Evolutionary conservation across 2,113 vertebrate species (phyloP), one percentile per base, ranked within the genome.

Genomic region (Oryzias melastigma): DNA sequence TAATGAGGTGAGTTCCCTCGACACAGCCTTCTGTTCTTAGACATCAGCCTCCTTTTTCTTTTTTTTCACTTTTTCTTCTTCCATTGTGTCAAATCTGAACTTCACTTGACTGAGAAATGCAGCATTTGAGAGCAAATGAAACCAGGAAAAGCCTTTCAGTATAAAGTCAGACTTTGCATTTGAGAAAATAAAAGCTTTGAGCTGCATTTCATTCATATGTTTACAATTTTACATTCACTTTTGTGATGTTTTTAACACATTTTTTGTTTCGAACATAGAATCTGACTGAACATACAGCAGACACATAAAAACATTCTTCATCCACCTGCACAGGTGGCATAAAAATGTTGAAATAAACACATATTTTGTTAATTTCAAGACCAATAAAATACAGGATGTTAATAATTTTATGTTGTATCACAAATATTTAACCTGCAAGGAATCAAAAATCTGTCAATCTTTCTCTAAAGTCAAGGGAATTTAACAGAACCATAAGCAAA

Each of bases 191-290:
- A 66, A 62, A 62, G 22, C 58, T 57, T n/a, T 61, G 53, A 20
- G 19, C 49, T 54, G 18, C 46, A 55, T 69, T 70, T 76, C 22
- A 64, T 55, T 66, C 35, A 1, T 47, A 29, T 66, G 76, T 76
- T 66, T 83, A 73, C 67, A 85, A 22, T 43, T 55, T 65, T 68
- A 81, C 71, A 84, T 85, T 83, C 79, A 57, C 5, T 58, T 47
- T 43, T 64, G 58, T 50, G 29, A 35, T 40, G 53, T 54, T 25
- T 62, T 43, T 57, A 25, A 40, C 44, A 51, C 64, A 5, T 47
- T 17, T n/a, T 82, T 76, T 75, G 73, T 75, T 80, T 68, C n/a
- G 42, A 40, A 22, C 29, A 13, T 54, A 20, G 54, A 27, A 14
- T 22, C 40, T 17, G 35, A 35, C 8, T 35, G 35, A 35, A 35